phyloP scores from a whole-genome alignment of 1,140 invertebrate genomes.

The Drosophila rhopaloa region DNA sequence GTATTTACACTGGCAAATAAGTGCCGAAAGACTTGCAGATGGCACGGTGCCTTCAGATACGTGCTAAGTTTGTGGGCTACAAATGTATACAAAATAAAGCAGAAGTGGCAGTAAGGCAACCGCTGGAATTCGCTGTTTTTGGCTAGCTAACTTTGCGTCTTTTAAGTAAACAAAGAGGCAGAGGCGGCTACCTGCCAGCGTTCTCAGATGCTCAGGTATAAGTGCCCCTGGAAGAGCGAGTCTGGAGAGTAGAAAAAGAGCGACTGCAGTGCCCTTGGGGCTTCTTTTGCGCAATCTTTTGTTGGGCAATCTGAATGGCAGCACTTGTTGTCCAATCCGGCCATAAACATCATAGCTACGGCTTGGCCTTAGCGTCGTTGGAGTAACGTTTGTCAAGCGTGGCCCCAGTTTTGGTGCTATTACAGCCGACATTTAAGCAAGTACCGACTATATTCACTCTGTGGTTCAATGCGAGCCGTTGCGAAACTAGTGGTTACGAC shows the following conservation, averaged over 20 bases:
- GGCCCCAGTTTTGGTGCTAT: slow-evolving; percentile 26
- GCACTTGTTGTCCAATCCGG: slow-evolving; percentile 5
- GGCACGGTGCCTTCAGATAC: slow-evolving; percentile 31
- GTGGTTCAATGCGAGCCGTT: slow-evolving; percentile 29
- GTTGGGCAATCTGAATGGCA: slow-evolving; percentile 14
- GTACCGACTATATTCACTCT: background rate
- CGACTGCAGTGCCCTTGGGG: slow-evolving; percentile 15
- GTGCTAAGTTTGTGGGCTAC: slow-evolving; percentile 37
- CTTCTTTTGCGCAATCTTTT: slow-evolving; percentile 23
- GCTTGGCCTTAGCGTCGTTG: slow-evolving; percentile 23
- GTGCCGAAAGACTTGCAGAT: slow-evolving; percentile 28
- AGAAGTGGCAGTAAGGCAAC: slow-evolving; percentile 2
- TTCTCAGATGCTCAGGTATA: slow-evolving; percentile 21
- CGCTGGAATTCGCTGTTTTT: slow-evolving; percentile 7
- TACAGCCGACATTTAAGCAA: slow-evolving; percentile 14
- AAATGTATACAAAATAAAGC: slow-evolving; percentile 33
- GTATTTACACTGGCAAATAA: background rate
- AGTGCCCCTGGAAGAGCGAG: slow-evolving; percentile 17
- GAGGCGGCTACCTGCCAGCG: slow-evolving; percentile 11
- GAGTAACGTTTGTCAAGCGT: slow-evolving; percentile 32
- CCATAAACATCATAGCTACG: slow-evolving; percentile 5
- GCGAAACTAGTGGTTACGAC: slow-evolving; percentile 31
- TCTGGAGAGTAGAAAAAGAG: background rate
- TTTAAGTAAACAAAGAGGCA: slow-evolving; percentile 28
- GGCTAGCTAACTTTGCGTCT: slow-evolving; percentile 28